Base-by-base conservation (phyloP, 2,797 vertebrate species). In the Parambassis ranga region DNA sequence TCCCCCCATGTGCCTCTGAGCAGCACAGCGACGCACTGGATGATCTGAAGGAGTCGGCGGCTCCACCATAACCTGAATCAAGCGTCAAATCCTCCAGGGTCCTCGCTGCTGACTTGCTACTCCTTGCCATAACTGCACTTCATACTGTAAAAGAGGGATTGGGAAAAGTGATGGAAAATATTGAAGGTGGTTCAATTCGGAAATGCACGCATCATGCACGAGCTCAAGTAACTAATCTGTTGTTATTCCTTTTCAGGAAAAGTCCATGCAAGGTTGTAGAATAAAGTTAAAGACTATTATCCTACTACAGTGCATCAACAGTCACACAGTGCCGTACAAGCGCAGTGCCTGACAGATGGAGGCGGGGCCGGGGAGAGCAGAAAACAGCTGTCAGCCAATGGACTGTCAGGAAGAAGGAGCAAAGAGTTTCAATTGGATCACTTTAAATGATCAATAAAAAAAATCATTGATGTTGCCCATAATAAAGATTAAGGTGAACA, bases 31-130 rank as follows among this genome's bases (percentile, higher is more conserved):
- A 98, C 92, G 96, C 93, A 89, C 94, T 98, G 91, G 96, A 98
- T 71, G 97, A 99, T 76, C 95, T 92, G 89, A 98, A 95, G 79
- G 97, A 98, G 92, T 98, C 97, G 55, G 95, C 96, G 82, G 97
- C 94, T 81, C 96, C 97, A 95, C 97, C 96, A 95, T 99, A 98
- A 91, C 97, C 97, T 84, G 97, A 99, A 91, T 99, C 97, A 73
- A 98, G 94, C 83, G 96, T 99, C 89, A 98, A 93, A 91, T 98
- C 96, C 94, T 98, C 97, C 93, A 98, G 95, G 86, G 96, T 97
- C 89, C 95, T 91, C 84, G 91, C 93, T 82, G 71, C 93, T 82
- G 94, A 94, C 94, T 95, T 96, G 94, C 93, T 96, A 93, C 96
- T 93, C 91, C 95, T 93, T 85, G 95, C 95, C 95, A 98, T 98